Percentiles rank a stretch among this genome's conserved stretches.
Evolutionary conservation across 2,888 invertebrate species (phyloP).

Genomic region (Eumerus sabulonum): DNA sequence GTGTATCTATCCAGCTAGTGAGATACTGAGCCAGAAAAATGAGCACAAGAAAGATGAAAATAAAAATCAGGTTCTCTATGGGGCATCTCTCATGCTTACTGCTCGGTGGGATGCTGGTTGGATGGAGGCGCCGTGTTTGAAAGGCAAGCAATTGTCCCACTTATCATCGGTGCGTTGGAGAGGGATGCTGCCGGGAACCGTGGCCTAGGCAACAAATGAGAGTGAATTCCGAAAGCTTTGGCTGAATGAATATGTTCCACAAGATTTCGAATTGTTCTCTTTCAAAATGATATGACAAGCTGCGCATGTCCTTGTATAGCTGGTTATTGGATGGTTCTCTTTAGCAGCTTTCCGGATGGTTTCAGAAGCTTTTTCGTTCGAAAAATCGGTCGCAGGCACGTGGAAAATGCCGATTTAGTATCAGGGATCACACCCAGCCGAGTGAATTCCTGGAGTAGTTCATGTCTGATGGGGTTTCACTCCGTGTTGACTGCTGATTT

Average conservation of each 20-base stretch:
- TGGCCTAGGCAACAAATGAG: slow-evolving; percentile 48
- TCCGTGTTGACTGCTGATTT: no score
- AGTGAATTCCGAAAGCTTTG: slow-evolving; percentile 56
- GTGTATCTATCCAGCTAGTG: slow-evolving; percentile 52
- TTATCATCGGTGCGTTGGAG: slow-evolving; percentile 35
- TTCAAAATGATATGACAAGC: neutral
- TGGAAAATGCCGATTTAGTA: slow-evolving; percentile 37
- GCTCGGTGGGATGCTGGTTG: slow-evolving; percentile 1
- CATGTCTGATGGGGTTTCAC: neutral
- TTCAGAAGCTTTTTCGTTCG: neutral
- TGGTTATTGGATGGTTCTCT: neutral
- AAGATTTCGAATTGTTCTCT: slow-evolving; percentile 25
- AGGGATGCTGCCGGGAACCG: slow-evolving; percentile 64
- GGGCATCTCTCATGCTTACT: slow-evolving; percentile 50
- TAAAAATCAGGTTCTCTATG: slow-evolving; percentile 8
- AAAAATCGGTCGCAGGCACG: slow-evolving; percentile 5
- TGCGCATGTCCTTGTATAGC: no score
- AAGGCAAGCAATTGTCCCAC: slow-evolving; percentile 60
- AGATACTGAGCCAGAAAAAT: neutral
- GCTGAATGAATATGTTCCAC: slow-evolving; percentile 63
- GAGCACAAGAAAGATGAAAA: no score
- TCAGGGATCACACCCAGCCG: slow-evolving; percentile 64
- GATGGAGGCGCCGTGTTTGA: slow-evolving; percentile 42
- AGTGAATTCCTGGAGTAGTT: slow-evolving; percentile 33
- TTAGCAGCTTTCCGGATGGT: neutral